These are phyloP conservation scores for Zoanthus sansibaricus DNA, from an alignment of 92 coral and sea anemone genomes.

Conservation along the genomic window DNA sequence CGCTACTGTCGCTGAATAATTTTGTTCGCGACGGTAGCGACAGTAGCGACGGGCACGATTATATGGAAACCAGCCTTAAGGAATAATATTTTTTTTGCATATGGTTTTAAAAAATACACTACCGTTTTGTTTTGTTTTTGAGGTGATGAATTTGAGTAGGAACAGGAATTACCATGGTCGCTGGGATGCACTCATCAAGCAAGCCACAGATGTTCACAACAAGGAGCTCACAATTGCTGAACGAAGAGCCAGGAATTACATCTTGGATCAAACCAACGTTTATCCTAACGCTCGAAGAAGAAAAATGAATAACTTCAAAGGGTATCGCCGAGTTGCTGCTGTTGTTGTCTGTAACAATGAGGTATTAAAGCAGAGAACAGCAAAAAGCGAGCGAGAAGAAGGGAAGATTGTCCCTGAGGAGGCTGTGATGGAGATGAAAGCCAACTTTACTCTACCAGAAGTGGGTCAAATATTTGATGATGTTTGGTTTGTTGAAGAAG, in stretches of 20 bases:
- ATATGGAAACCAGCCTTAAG: too few relatives aligned
- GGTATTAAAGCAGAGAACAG: conserved; percentile 79
- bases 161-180: conserved; percentile 96
- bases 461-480: conserved; percentile 86
- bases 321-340: conserved; percentile 79
- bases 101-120: too few relatives aligned
- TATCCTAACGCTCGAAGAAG: conserved; percentile 91
- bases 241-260: conserved; percentile 85
- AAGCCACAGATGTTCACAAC: conserved; percentile 87
- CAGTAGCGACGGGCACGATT: too few relatives aligned
- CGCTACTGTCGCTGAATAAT: too few relatives aligned
- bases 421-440: conserved; percentile 96
- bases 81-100: not conserved
- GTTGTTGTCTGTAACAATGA: conserved; percentile 83
- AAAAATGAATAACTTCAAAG: conserved; percentile 87
- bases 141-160: conserved; percentile 87
- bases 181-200: conserved; percentile 97
- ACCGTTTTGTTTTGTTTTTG: not conserved
- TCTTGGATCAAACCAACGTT: conserved; percentile 98
- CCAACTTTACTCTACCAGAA: conserved; percentile 90
- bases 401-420: conserved; percentile 92
- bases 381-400: conserved; percentile 76
- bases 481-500: conserved; percentile 96
- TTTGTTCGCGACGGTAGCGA: too few relatives aligned
- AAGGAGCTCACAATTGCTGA: conserved; percentile 90